Percentiles rank a stretch among this genome's conserved stretches.
Evolutionary conservation across 2,888 invertebrate species (phyloP).

Genomic region (Mechanitis messenoides): DNA sequence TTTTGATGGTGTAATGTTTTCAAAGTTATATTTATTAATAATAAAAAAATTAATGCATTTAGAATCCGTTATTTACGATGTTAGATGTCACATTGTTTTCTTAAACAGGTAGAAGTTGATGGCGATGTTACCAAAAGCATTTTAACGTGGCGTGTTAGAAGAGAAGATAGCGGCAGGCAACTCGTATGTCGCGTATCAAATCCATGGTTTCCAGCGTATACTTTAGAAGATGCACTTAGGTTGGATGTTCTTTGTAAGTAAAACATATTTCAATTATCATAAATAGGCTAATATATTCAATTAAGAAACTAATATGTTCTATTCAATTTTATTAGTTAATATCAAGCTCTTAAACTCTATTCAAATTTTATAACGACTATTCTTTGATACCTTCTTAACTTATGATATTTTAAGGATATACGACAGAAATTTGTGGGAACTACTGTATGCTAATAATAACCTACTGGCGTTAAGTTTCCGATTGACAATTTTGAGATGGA

Average conservation of each 20-base stretch:
- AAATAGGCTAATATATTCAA: too few species aligned
- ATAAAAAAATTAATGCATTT: neutral
- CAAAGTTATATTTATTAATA: too few species aligned
- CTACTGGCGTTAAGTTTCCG: neutral
- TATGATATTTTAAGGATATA: too few species aligned
- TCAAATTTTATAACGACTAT: too few species aligned
- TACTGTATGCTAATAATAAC: neutral
- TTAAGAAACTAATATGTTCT: too few species aligned
- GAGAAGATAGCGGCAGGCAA: slow-evolving; percentile 88
- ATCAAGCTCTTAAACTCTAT: too few species aligned
- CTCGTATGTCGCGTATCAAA: slow-evolving; percentile 91
- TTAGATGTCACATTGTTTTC: too few species aligned
- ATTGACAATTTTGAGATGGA: neutral
- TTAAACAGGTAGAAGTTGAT: slow-evolving; percentile 75
- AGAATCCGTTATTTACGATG: too few species aligned
- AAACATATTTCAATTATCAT: neutral
- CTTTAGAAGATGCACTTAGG: slow-evolving; percentile 84
- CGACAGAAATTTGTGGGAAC: too few species aligned
- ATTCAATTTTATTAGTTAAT: too few species aligned
- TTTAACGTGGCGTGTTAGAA: slow-evolving; percentile 83
- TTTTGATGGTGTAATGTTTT: too few species aligned
- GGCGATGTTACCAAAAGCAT: slow-evolving; percentile 84
- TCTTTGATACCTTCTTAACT: too few species aligned
- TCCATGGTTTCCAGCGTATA: slow-evolving; percentile 89
- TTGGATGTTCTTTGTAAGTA: slow-evolving; percentile 91